Evolutionary conservation across 2,113 vertebrate species (phyloP), one percentile per base, ranked within the genome.

Genomic region (Oryzias javanicus): DNA sequence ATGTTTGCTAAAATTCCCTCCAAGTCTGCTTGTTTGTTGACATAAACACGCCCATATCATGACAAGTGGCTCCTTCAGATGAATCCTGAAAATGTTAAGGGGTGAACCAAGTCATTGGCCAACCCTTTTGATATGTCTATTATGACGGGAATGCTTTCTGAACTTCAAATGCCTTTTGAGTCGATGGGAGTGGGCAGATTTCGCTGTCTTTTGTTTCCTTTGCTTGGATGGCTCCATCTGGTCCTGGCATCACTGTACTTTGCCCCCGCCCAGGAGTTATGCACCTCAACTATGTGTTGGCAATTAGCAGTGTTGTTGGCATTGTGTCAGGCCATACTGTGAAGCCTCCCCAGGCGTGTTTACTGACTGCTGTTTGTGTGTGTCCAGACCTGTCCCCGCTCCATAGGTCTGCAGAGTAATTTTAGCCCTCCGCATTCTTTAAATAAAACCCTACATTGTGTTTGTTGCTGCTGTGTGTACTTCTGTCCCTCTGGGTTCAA

Each of bases 291-390:
- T 86, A 88, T 88, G 81, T 85, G 83, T 83, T 88, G 85, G 87
- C 85, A 89, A 89, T 90, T 88, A 90, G 83, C 80, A 81, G 83
- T 74, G 61, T 84, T 85, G 79, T 71, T 88, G 87, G 86, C 84
- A 75, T 47, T 48, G 57, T 42, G 57, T 79, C 71, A 79, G 70
- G 76, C 62, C 50, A 60, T 61, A 55, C 74, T 79, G 78, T 85
- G 79, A 79, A 86, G 78, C 82, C 76, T 88, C 76, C 70, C 74
- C 41, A 10, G 64, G 79, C 74, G 63, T 78, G 84, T 86, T 77
- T 79, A 81, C 68, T 81, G 71, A 59, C 60, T 81, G 60, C 62
- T 47, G 44, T 72, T 58, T 70, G 55, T 72, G 62, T 60, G 55
- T 72, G 45, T 62, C 42, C 2, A 6, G 35, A 24, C 48, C 24